Percentiles rank a stretch among this genome's conserved stretches.
phyloP scores from a whole-genome alignment of 2,113 vertebrate species.

The Thalassarche chlororhynchos region DNA sequence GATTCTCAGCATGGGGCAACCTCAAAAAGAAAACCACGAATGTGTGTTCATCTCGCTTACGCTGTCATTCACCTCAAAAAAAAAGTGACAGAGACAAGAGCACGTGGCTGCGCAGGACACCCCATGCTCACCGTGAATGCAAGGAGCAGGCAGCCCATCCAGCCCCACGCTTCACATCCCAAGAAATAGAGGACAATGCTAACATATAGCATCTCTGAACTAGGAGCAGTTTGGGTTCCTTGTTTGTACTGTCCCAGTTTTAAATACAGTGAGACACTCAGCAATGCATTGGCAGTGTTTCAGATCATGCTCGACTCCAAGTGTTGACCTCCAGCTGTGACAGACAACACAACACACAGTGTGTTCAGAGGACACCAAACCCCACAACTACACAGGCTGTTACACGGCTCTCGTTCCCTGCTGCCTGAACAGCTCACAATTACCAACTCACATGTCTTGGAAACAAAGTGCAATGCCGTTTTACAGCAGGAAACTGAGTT shows the following conservation, averaged over 20 bases:
- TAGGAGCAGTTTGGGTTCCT: no score
- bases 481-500: not conserved
- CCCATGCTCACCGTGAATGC: accelerated
- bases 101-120: no score
- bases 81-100: not conserved
- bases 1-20: not conserved
- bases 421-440: not conserved
- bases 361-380: not conserved
- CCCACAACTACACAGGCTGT: not conserved
- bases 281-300: accelerated
- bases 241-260: not conserved
- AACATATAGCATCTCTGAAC: not conserved
- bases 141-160: not conserved
- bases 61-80: not conserved
- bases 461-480: accelerated
- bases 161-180: not conserved
- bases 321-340: not conserved
- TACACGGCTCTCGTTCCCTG: not conserved
- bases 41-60: accelerated
- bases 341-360: accelerated
- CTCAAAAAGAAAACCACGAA: not conserved
- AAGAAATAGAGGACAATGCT: not conserved
- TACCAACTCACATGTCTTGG: accelerated
- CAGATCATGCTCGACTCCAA: accelerated
- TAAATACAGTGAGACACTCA: not conserved